Conservation (phyloP, 2,113 vertebrate genomes). For the Rhynchomys soricoides region DNA sequence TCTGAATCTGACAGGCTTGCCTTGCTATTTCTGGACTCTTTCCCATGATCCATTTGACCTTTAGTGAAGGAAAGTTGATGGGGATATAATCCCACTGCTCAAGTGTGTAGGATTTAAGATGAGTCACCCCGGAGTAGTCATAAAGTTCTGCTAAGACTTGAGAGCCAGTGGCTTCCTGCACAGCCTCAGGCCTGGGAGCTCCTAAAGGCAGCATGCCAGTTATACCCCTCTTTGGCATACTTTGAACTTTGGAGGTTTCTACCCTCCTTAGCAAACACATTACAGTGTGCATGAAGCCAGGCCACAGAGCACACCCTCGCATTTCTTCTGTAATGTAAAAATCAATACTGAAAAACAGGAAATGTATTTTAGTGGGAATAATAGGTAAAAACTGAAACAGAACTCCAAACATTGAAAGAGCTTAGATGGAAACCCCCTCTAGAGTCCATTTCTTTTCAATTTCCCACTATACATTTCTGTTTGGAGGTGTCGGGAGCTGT, state of each 20-base stretch:
- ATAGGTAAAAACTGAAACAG: conserved; percentile 68
- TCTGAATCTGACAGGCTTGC: conserved; percentile 38
- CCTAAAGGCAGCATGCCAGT: neutral
- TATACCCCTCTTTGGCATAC: neutral
- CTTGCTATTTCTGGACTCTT: conserved; percentile 61
- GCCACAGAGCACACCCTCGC: conserved; percentile 5
- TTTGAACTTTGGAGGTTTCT: neutral
- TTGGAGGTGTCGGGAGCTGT: conserved; percentile 28
- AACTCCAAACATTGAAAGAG: conserved; percentile 55
- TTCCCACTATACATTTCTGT: conserved; percentile 43
- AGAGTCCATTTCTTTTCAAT: conserved; percentile 64
- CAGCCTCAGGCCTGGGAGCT: neutral
- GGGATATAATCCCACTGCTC: conserved; percentile 42
- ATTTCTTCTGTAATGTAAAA: conserved; percentile 69
- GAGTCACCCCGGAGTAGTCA: neutral
- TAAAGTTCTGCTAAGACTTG: neutral
- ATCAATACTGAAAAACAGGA: conserved; percentile 63
- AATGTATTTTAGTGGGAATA: conserved; percentile 53
- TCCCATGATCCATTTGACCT: conserved; percentile 67
- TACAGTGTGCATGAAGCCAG: neutral
- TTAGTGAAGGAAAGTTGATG: conserved; percentile 47
- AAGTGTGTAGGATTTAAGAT: conserved; percentile 25
- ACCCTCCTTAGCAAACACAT: neutral
- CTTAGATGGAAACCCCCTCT: conserved; percentile 28
- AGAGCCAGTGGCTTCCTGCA: neutral